Evolutionary conservation across 2,113 vertebrate species (phyloP).

Genomic region (Benitochromis conjunctus): DNA sequence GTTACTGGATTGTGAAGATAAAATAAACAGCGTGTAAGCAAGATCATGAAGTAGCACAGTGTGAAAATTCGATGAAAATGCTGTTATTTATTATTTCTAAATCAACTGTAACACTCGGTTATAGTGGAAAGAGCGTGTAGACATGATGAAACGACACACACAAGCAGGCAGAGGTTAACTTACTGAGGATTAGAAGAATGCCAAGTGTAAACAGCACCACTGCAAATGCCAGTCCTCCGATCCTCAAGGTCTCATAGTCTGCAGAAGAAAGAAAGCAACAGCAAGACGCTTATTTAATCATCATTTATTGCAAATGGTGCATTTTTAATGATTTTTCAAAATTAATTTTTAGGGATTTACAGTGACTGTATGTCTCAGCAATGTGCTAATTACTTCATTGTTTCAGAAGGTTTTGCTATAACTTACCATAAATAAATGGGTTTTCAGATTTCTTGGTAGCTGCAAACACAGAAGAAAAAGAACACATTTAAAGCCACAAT

Average conservation of each 20-base stretch:
- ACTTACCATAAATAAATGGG: slow-evolving; percentile 69
- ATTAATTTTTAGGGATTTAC: not conserved
- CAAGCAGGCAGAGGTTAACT: slow-evolving; percentile 41
- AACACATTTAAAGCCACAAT: not conserved
- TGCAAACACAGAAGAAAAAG: not conserved
- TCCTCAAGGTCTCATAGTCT: slow-evolving; percentile 95
- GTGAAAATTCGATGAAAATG: not conserved
- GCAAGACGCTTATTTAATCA: not conserved
- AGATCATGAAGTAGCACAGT: not conserved
- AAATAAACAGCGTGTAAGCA: not conserved
- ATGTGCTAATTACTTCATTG: not conserved
- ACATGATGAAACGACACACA: not conserved
- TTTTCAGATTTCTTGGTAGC: slow-evolving; percentile 35
- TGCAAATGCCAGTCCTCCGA: slow-evolving; percentile 89
- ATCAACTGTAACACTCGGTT: not conserved
- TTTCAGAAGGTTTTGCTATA: not conserved
- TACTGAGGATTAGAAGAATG: slow-evolving; percentile 95
- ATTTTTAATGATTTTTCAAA: not conserved
- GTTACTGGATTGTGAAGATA: not conserved
- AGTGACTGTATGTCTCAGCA: not conserved
- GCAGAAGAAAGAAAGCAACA: not conserved
- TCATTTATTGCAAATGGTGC: not conserved
- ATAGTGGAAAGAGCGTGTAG: not conserved
- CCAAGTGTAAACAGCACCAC: slow-evolving; percentile 91
- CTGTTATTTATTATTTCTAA: not conserved